Evolutionary conservation across 1,140 invertebrate species (phyloP).

Genomic region (Yoshiicerus persimilis): DNA sequence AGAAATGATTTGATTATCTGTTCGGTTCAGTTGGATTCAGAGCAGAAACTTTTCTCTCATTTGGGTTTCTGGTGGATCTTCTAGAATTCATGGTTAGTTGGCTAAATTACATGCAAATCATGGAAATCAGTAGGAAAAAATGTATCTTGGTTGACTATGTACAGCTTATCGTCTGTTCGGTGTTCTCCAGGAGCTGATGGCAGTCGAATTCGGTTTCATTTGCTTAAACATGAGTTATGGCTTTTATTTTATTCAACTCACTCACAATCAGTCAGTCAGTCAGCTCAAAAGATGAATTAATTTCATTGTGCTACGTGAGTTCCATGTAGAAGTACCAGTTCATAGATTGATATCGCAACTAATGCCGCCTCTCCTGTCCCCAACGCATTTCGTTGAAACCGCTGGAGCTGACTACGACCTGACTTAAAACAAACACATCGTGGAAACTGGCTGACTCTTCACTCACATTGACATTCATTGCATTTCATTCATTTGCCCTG

Average conservation of each 20-base stretch:
- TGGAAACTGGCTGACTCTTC: background rate
- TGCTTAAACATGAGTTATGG: background rate
- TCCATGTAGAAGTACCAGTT: background rate
- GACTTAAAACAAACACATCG: background rate
- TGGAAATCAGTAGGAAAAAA: background rate
- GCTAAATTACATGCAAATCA: conserved; percentile 15
- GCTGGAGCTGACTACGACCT: background rate
- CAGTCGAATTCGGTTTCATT: background rate
- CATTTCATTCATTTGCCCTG: background rate
- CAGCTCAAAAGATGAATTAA: conserved; percentile 6
- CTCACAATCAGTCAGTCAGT: background rate
- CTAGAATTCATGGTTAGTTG: background rate
- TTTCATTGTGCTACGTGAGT: background rate
- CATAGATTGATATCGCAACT: background rate
- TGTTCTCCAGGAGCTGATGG: background rate
- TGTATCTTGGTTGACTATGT: background rate
- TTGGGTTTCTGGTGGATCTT: background rate
- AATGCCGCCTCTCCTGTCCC: background rate
- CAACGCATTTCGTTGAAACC: background rate
- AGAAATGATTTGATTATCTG: background rate
- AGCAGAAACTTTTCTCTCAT: background rate
- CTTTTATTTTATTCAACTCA: background rate
- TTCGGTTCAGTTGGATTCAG: background rate
- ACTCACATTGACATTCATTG: conserved; percentile 16
- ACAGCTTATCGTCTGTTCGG: background rate